Evolutionary conservation across 2,888 invertebrate species (phyloP), one percentile per base, ranked within the genome.

Genomic region (Sympetrum striolatum): DNA sequence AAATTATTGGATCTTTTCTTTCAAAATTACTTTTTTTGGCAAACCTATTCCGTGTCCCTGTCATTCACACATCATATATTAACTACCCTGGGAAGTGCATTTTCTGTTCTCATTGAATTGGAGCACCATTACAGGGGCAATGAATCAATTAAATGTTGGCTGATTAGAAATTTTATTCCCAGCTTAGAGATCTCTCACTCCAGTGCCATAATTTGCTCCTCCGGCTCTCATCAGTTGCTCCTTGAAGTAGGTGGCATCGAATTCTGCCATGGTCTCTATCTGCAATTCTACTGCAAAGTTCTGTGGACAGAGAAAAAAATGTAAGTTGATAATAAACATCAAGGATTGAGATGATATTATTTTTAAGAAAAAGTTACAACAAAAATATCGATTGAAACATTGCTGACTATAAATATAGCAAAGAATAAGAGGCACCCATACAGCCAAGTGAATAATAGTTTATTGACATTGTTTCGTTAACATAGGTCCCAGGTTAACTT

Each of bases 131-230:
- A 73, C 73, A 73, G 73, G 73, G 73, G 73, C 73, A 73, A 73
- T 73, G 73, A 73, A 73, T 73, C 73, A 73, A 73, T 15, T 48
- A 73, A 73, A 73, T 73, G 73, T 31, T 73, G 73, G 73, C 31
- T 73, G 31, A 31, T 73, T 31, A 73, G 31, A 73, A 73, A 10
- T 31, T 22, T 25, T 10, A 73, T 73, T 31, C 25, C 73, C 73
- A 73, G 31, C 73, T 95, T 94, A 95, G 94, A 94, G 95, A 93
- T 96, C 96, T 93, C 96, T 95, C 92, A 96, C 94, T 80, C 97
- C 97, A 86, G 97, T 97, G 90, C 97, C 97, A 93, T 97, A 97
- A 94, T 97, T 97, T 90, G 97, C 97, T 92, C 97, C 97, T 64
- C 97, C 97, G 91, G 97, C 97, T 93, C 96, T 96, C 92, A 95